These are phyloP conservation scores for Columba guinea DNA, from an alignment of 2,797 vertebrate genomes.

Conservation along the genomic window DNA sequence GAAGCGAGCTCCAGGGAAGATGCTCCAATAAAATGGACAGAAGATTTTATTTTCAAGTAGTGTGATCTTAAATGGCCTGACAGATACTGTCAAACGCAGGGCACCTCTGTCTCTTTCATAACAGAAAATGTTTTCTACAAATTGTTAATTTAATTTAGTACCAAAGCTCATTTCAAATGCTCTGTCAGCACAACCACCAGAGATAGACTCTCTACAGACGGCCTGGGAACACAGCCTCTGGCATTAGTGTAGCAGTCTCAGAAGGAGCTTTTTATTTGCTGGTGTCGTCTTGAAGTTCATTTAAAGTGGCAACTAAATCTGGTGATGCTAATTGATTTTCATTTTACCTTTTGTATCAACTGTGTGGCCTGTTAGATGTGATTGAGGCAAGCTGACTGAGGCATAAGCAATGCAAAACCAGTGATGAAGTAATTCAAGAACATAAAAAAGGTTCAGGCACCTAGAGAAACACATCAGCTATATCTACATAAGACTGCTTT, in stretches of 20 bases:
- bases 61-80: neutral
- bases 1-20: neutral
- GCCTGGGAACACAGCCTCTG: neutral
- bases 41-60: neutral
- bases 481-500: neutral
- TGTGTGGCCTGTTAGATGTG: neutral
- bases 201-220: neutral
- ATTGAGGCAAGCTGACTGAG: neutral
- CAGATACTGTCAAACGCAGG: constrained; percentile 10
- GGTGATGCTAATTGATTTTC: neutral
- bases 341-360: neutral
- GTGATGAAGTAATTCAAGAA: neutral
- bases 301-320: neutral
- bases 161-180: neutral
- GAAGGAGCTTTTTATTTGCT: neutral
- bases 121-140: neutral
- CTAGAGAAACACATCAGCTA: neutral
- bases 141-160: constrained; percentile 9
- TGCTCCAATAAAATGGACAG: neutral
- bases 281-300: neutral
- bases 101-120: neutral
- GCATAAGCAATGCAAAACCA: neutral
- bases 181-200: constrained; percentile 10
- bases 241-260: neutral
- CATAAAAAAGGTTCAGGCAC: neutral